These are phyloP conservation scores for Poecile atricapillus DNA, from an alignment of 2,113 vertebrate species.

Conservation along the genomic window DNA sequence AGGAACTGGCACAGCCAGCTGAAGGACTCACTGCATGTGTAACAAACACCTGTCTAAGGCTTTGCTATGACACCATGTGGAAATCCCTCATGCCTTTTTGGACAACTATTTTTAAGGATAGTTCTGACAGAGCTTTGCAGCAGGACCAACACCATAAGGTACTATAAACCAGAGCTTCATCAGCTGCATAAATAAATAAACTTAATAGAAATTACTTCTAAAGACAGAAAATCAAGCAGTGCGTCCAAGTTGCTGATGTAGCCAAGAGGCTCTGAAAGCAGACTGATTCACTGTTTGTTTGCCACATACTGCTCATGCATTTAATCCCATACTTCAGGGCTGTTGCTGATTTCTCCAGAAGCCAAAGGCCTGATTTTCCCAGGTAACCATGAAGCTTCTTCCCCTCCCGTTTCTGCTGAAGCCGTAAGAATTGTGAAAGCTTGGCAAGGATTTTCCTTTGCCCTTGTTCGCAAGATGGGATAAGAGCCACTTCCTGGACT, in stretches of 20 bases:
- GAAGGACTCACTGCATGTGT: background rate
- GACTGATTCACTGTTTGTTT: background rate
- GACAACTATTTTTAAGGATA: background rate
- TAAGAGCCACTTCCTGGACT: background rate
- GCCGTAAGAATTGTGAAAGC: background rate
- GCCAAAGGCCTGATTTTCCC: background rate
- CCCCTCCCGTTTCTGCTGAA: background rate
- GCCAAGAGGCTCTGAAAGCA: background rate
- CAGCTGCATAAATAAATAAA: conserved; percentile 1
- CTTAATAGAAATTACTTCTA: background rate
- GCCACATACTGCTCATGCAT: background rate
- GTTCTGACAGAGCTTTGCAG: background rate
- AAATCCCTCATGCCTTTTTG: background rate
- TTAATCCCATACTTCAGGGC: background rate
- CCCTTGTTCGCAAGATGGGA: background rate
- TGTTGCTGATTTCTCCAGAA: background rate
- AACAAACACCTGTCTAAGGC: background rate
- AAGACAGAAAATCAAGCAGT: background rate
- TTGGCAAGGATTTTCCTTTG: background rate
- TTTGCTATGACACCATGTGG: background rate
- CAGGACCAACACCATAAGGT: background rate
- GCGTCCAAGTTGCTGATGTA: background rate
- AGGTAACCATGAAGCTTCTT: background rate
- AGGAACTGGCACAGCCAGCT: background rate
- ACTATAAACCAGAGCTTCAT: background rate